Evolutionary conservation across 2,113 vertebrate genomes (phyloP).

Genomic region (Phalacrocorax carbo): DNA sequence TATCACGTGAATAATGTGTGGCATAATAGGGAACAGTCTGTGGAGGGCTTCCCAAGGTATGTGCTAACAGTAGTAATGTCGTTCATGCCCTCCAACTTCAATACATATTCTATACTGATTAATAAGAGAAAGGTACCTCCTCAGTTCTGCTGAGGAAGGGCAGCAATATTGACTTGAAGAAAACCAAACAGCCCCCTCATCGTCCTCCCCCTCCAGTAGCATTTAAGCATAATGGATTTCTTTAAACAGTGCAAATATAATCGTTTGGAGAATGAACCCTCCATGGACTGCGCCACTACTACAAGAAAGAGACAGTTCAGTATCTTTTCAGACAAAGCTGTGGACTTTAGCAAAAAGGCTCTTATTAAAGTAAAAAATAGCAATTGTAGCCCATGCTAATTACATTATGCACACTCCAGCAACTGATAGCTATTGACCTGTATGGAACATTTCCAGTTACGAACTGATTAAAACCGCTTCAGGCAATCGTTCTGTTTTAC

Average conservation of each 20-base stretch:
- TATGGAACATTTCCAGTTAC: constrained; percentile 50
- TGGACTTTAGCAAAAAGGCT: background rate
- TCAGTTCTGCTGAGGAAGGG: background rate
- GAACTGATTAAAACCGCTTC: constrained; percentile 21
- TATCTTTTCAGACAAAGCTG: background rate
- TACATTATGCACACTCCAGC: background rate
- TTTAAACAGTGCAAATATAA: background rate
- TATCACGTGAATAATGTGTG: background rate
- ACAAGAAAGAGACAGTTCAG: background rate
- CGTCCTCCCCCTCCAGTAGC: background rate
- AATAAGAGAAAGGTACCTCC: background rate
- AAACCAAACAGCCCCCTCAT: background rate
- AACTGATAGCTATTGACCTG: constrained; percentile 53
- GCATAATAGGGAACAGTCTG: background rate
- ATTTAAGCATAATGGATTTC: background rate
- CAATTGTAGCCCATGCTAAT: constrained; percentile 26
- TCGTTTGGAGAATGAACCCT: background rate
- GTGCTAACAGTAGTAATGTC: background rate
- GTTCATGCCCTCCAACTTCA: background rate
- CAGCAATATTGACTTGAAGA: background rate
- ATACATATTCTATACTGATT: background rate
- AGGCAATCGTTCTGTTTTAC: background rate
- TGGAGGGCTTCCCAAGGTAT: background rate
- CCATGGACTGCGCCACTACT: background rate
- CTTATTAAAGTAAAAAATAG: background rate